Base-by-base conservation (phyloP, 2,888 invertebrate genomes). In the Priocnemis perturbator region DNA sequence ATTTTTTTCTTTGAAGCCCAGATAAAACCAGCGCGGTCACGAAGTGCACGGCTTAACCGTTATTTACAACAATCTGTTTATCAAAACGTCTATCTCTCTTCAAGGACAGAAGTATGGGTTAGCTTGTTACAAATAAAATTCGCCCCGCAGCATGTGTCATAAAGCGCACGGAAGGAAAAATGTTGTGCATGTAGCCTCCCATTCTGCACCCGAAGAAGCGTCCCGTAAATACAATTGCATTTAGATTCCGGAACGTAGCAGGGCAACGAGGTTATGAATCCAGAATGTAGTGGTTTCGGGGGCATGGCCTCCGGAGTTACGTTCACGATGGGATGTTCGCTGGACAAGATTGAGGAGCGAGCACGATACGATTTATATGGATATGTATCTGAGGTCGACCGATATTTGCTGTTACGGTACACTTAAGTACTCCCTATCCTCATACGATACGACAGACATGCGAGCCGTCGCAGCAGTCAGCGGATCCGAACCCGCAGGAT, bases 281-380 rank as follows among this genome's bases (percentile, higher is more conserved):
- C 75, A 69, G 76, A 76, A 84, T 83, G 76, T 70, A 74, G 78
- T 74, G 80, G 82, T 83, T 82, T 78, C 73, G 73, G 73, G 59
- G 74, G 79, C 71, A 79, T 69, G 69, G 67, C 73, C 81, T 79
- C 78, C 77, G 76, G 26, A 85, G 84, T 83, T 86, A 85, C 83
- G 83, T 74, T 79, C 69, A 71, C 81, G 83, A 82, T 83, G 80
- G 80, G 76, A 77, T 80, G 81, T 75, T 81, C 69, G 71, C 77
- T 81, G 82, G 82, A 82, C 83, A 83, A 83, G 83, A 81, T 82
- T 81, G 85, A 84, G 79, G 84, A 82, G 82, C 78, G 81, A 83
- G 83, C 81, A 80, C 79, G 83, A 70, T 72, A 79, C 80, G 81
- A 82, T 82, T 84, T 85, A 86, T 85, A 86, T 82, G 61, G 67